Evolutionary conservation across 2,888 invertebrate species (phyloP), one percentile per base, ranked within the genome.

Genomic region (Hypercompe scribonia): DNA sequence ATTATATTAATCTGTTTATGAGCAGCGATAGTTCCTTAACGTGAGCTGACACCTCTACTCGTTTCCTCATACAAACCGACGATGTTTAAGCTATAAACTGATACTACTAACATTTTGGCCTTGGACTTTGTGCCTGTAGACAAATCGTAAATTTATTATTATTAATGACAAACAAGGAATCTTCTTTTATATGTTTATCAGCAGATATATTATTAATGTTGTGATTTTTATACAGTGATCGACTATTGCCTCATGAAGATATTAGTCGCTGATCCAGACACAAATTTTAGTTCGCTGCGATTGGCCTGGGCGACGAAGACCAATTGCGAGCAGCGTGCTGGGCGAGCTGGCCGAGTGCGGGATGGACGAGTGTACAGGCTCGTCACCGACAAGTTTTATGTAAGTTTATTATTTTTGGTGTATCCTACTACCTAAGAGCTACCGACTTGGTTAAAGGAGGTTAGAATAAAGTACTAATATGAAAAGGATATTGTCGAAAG

Each of bases 181-280:
- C 46, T 21, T 50, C 24, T 50, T 5, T 1, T 61, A 4, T 28
- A 61, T 61, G 15, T 54, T 8, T 54, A 8, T 61, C 61, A 31
- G 18, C 28, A 61, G 31, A 61, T 13, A 18, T 61, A 65, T 36
- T 31, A 66, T 21, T 66, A 21, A 13, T 33, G 7, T 31, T 31
- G 13, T 33, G 31, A 31, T 18, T 46, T 21, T 84, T 74, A 91
- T 92, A 65, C 90, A 98, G 99, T 99, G 68, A 97, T 99, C 86
- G 99, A 99, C 93, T 99, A 98, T 92, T 99, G 99, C 92, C 94
- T 99, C 76, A 98, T 98, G 76, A 99, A 99, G 94, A 96, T 97
- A 54, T 92, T 99, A 84, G 96, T 97, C 10, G 97, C 97, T 68
- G 98, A 99, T 89, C 94, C 96, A 1, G 93, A 95, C 0, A 98